These are phyloP conservation scores for Bombus pascuorum DNA, from an alignment of 1,140 invertebrate genomes.

Conservation along the genomic window DNA sequence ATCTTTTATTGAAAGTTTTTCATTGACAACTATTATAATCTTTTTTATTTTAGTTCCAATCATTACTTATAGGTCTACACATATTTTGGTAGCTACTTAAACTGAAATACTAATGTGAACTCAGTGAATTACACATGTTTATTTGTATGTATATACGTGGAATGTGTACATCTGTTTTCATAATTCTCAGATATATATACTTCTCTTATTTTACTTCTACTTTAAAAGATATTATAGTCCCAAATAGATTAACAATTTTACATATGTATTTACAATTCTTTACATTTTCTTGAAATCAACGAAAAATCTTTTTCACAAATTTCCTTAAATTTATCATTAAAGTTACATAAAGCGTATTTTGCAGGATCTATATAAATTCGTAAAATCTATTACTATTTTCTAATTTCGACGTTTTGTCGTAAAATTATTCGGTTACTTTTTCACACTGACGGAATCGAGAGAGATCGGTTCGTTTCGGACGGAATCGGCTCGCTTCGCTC, in stretches of 20 bases:
- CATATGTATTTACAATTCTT: background rate
- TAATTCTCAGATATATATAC: background rate
- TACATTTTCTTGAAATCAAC: background rate
- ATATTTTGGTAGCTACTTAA: background rate
- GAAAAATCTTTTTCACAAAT: background rate
- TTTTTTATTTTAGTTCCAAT: background rate
- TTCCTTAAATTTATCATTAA: background rate
- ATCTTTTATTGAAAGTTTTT: background rate
- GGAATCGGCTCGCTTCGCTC: conserved; percentile 47
- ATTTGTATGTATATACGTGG: background rate
- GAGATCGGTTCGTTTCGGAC: conserved; percentile 52
- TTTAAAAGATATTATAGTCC: background rate
- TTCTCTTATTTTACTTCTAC: background rate
- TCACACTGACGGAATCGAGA: conserved; percentile 39
- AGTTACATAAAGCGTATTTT: background rate
- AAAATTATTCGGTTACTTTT: conserved; percentile 28
- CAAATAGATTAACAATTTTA: background rate
- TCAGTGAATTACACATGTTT: background rate
- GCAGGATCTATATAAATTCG: background rate
- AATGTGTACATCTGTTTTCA: background rate
- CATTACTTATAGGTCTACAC: background rate
- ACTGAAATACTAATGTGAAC: background rate
- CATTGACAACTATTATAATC: background rate
- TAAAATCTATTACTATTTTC: background rate
- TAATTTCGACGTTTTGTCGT: conserved; percentile 2